Base-by-base conservation (phyloP, 2,113 vertebrate genomes). In the Rhipidura dahli region DNA sequence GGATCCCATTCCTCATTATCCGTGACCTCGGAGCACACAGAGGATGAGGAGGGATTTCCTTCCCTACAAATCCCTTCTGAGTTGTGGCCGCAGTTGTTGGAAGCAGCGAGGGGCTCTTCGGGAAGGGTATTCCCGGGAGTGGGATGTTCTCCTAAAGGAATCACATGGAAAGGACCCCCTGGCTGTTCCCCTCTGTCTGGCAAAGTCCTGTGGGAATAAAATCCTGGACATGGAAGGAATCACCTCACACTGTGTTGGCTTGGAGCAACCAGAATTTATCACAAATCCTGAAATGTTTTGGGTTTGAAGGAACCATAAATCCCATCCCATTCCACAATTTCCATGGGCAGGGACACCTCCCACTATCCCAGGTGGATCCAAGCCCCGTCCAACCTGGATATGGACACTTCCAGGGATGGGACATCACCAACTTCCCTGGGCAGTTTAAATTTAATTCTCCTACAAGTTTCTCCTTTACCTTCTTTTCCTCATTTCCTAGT, bases 331-430 rank as follows among this genome's bases (percentile, higher is more conserved):
- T 10, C 56, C 56, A 59, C n/a, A 35, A 24, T 16, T 59, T 35
- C 63, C 54, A 15, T 6, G 47, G 28, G 6, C 47, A 53, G 28
- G 15, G 30, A 45, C 39, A 33, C 28, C 2, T 78, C 6, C 73
- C 64, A 3, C 33, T 7, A 4, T 44, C 23, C 84, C 39, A 53
- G 63, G 22, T 1, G 1, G 53, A 3, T 53, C 47, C 64, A 28
- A 61, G 28, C 27, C 20, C 30, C 0, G 0, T 57, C 60, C 45
- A 69, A 0, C 45, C 22, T 12, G 45, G 19, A 37, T 44, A 61
- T 39, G 64, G 47, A 28, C 33, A 15, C 3, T 69, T 9, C 33
- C 83, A 39, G 45, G 54, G 39, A 19, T 12, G 14, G 11, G 28
- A 24, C 42, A 49, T 2, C 57, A 22, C 27, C 40, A 10, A 2